These are phyloP conservation scores for Morone saxatilis DNA, from an alignment of 2,113 vertebrate genomes.

Conservation along the genomic window DNA sequence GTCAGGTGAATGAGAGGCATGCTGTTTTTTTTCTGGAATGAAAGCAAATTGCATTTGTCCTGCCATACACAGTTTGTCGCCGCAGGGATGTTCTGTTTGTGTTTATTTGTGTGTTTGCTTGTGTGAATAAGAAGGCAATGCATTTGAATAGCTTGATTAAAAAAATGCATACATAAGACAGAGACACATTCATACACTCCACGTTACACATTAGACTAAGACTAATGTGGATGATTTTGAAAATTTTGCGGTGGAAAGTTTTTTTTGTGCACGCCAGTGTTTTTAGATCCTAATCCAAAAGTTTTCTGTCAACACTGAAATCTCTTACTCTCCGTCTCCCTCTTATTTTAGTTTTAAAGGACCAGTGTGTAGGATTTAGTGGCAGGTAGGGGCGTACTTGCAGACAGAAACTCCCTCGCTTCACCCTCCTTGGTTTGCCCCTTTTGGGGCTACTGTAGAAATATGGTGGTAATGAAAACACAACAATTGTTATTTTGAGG, in stretches of 20 bases:
- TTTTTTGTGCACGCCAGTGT: slow-evolving; percentile 12
- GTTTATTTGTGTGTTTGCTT: slow-evolving; percentile 32
- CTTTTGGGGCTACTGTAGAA: too few species aligned
- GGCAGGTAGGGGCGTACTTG: too few species aligned
- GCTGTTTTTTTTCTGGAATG: slow-evolving; percentile 53
- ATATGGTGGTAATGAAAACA: too few species aligned
- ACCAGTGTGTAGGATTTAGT: too few species aligned
- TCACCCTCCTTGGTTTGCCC: too few species aligned
- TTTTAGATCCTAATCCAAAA: slow-evolving; percentile 40
- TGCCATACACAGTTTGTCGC: slow-evolving; percentile 48
- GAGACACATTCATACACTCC: slow-evolving; percentile 19
- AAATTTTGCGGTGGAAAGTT: slow-evolving; percentile 54
- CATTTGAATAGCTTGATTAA: slow-evolving; percentile 41
- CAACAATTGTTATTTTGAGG: too few species aligned
- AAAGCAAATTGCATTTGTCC: slow-evolving; percentile 74
- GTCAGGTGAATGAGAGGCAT: slow-evolving; percentile 67
- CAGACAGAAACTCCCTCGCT: too few species aligned
- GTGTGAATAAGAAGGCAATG: slow-evolving; percentile 34
- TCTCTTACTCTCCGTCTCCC: neutral
- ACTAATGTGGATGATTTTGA: slow-evolving; percentile 17
- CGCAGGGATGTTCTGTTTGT: slow-evolving; percentile 54
- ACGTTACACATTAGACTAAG: neutral
- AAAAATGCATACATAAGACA: neutral
- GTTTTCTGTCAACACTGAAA: slow-evolving; percentile 32
- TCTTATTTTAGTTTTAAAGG: too few species aligned